A percentile compares a stretch with the other conserved stretches of the same genome.
Evolutionary conservation across 2,797 vertebrate species (phyloP).

Genomic region (Propithecus deckenii): DNA sequence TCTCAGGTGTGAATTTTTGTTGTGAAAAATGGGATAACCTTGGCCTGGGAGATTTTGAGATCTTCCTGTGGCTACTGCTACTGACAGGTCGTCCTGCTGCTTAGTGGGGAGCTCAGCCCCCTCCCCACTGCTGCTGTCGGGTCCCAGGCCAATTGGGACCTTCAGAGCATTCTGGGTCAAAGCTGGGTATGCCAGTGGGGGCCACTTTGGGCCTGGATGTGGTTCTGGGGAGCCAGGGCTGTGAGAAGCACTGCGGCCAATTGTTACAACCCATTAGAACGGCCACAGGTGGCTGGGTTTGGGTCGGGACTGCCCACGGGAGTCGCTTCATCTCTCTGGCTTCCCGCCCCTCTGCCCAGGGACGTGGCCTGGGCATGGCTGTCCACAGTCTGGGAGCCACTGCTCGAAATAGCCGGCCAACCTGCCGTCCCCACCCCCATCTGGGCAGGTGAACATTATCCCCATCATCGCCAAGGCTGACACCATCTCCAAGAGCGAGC

Average conservation of each 20-base stretch:
- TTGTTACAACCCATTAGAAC: background rate
- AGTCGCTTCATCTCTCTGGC: background rate
- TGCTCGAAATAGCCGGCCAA: background rate
- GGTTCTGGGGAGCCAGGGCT: background rate
- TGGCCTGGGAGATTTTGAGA: background rate
- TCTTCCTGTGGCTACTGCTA: background rate
- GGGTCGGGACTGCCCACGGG: background rate
- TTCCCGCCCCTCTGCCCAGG: background rate
- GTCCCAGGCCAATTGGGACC: background rate
- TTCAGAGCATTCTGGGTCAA: background rate
- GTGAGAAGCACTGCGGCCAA: background rate
- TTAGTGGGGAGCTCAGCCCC: background rate
- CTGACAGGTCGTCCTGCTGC: background rate
- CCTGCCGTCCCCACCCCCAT: background rate
- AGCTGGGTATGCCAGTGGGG: background rate
- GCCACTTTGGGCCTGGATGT: background rate
- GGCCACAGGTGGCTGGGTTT: background rate
- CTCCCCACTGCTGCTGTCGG: background rate
- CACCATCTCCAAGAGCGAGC: slow-evolving; percentile 98
- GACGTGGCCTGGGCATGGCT: background rate
- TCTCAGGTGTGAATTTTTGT: background rate
- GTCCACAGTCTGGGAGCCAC: background rate
- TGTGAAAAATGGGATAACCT: background rate
- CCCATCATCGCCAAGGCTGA: slow-evolving; percentile 99
- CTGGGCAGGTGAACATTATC: slow-evolving; percentile 95